phyloP scores from a whole-genome alignment of 2,113 vertebrate genomes.

The Aspiorhynchus laticeps region DNA sequence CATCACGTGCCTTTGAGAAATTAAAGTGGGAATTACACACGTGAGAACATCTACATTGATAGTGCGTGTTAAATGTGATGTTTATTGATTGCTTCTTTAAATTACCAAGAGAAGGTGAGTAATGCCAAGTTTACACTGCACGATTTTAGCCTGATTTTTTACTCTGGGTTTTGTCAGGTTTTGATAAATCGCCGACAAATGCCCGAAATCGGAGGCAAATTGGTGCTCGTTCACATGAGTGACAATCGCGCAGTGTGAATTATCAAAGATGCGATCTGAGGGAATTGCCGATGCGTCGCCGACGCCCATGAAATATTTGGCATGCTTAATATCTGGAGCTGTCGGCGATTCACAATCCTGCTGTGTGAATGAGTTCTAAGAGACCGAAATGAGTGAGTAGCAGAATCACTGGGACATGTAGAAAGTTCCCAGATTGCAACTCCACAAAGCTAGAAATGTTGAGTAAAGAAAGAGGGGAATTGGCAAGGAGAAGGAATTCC shows the following conservation, averaged over 20 bases:
- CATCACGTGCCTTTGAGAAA: slow-evolving; percentile 58
- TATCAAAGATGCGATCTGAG: no score
- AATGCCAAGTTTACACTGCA: no score
- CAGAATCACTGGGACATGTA: slow-evolving; percentile 53
- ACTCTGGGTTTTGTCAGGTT: no score
- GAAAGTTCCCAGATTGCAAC: slow-evolving; percentile 58
- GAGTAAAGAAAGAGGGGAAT: slow-evolving; percentile 59
- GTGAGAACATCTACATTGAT: slow-evolving; percentile 54
- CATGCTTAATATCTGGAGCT: no score
- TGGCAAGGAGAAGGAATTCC: slow-evolving; percentile 65
- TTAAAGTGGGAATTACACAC: slow-evolving; percentile 52
- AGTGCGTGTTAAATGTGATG: slow-evolving; percentile 49
- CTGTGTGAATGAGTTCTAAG: slow-evolving; percentile 31
- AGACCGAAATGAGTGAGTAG: slow-evolving; percentile 50
- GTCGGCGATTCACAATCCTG: no score
- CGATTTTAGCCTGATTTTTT: no score
- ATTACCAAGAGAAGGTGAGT: slow-evolving; percentile 24
- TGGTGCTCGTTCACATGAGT: no score
- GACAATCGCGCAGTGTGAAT: no score
- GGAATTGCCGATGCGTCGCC: no score
- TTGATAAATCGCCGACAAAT: no score
- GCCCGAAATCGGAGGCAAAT: no score
- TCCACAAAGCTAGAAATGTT: slow-evolving; percentile 17
- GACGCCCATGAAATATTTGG: no score
- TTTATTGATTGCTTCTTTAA: slow-evolving; percentile 4